Base-by-base conservation (phyloP, 2,113 vertebrate species). In the Damaliscus lunatus region DNA sequence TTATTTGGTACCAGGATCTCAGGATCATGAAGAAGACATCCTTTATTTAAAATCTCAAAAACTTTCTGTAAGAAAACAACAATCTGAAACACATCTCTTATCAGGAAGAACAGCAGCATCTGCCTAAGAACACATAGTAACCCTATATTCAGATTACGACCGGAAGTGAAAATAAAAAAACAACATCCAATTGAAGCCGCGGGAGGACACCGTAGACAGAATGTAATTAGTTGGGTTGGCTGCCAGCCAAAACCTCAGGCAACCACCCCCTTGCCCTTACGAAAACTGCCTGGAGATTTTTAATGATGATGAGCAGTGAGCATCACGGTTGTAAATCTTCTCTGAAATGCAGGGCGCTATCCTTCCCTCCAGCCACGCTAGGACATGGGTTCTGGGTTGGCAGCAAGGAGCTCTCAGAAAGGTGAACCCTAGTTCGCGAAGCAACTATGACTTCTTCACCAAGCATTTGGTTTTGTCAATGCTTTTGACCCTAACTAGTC, bases 261-360 rank as follows among this genome's bases (percentile, higher is more conserved):
- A 98, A 94, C 97, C 98, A 97, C 95, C 98, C 97, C 96, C 98
- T 98, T 98, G 97, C 95, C 98, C 97, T 98, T 97, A 97, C 96
- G 98, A 98, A 98, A 98, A 98, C 96, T 98, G 98, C 98, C 96
- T 98, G 98, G 98, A 98, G 97, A 98, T 97, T 98, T 98, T 98
- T 98, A 98, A 98, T 98, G 98, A 97, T 97, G 97, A 97, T 88
- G 97, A 98, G 97, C 97, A 96, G 96, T 97, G 90, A 98, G 97
- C 90, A 98, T 98, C 98, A 90, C 12, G 3, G 92, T 97, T 97
- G 98, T 98, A 98, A 98, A 97, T 98, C 97, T 98, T 97, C 91
- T 97, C 89, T 55, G 97, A 98, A 97, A 98, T 97, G 97, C 97
- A 92, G 98, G 97, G 97, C 89, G 74, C 98, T 97, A 97, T 96